Evolutionary conservation across 2,113 vertebrate genomes (phyloP), one percentile per base, ranked within the genome.

Genomic region (Rhodinocichla rosea): DNA sequence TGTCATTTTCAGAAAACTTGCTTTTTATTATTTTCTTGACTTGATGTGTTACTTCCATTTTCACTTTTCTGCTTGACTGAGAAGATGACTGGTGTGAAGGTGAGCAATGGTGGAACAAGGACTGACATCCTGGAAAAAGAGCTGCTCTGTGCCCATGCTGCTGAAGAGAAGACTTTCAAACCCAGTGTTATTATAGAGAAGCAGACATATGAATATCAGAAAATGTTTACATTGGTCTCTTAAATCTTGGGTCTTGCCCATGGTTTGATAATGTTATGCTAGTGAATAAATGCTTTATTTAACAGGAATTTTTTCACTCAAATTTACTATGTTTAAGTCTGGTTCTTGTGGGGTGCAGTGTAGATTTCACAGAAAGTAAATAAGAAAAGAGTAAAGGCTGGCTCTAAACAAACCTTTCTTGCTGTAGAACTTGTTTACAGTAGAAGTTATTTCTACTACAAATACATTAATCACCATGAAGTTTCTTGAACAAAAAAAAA

Each of bases 11-110:
- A 35, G 52, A 71, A 47, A 21, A 4, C 23, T 49, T 63, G 16
- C 8, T 40, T 44, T 60, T 53, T 63, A 13, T 56, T 84, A 3
- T 91, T 92, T 69, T 60, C 63, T 83, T 91, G 81, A 10, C 94
- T 90, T 11, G 13, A 94, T 57, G 88, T 39, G 94, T 40, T 82
- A 45, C 76, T 94, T 97, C 90, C 94, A 96, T 97, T 97, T 92
- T 88, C 95, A 81, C 93, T 94, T 96, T 96, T 94, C 92, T 75
- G 73, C 92, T 82, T 94, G 88, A 83, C 60, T 88, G 94, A 87
- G 84, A 52, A 59, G 22, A 56, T 1, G 17, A 18, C 18, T 69
- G 64, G 76, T 83, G 71, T 77, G 67, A 94, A 95, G 74, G 78
- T 83, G 84, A 94, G 57, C 70, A 42, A 2, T 20, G 44, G 52